These are phyloP conservation scores for Dioctria linearis DNA, from an alignment of 2,888 invertebrate species.

Conservation along the genomic window DNA sequence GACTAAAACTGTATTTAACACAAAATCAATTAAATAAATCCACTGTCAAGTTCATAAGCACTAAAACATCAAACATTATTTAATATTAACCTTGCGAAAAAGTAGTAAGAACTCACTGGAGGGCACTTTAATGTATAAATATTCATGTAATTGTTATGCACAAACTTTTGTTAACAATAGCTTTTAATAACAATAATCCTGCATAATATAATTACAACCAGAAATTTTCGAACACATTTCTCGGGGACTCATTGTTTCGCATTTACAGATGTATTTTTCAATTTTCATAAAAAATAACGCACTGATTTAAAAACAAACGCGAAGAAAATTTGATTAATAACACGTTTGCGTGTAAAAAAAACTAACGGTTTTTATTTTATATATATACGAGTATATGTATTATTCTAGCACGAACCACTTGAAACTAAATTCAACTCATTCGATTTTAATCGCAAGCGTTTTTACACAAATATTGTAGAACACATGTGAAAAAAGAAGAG, in stretches of 20 bases:
- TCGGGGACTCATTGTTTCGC: too few species aligned
- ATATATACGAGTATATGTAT: neutral
- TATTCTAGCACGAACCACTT: slow-evolving; percentile 14
- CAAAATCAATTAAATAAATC: too few species aligned
- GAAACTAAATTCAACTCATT: slow-evolving; percentile 4
- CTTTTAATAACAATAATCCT: slow-evolving; percentile 13
- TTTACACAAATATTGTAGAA: neutral
- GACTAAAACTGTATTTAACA: too few species aligned
- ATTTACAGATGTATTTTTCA: neutral
- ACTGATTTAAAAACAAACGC: slow-evolving; percentile 11
- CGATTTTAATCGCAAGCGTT: neutral
- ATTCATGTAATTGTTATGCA: too few species aligned
- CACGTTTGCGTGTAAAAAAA: neutral
- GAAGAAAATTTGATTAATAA: too few species aligned
- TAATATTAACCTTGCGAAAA: neutral
- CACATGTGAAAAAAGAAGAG: neutral
- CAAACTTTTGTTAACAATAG: neutral
- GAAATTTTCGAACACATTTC: neutral
- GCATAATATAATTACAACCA: slow-evolving; percentile 9
- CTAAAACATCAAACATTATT: too few species aligned
- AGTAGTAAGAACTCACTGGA: slow-evolving; percentile 1
- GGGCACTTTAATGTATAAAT: neutral
- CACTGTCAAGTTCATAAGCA: too few species aligned
- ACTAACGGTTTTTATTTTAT: neutral
- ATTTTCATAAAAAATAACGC: neutral